A percentile compares a stretch with the other conserved stretches of the same genome.
phyloP scores from a whole-genome alignment of 2,888 invertebrate genomes.

The Galeruca laticollis region DNA sequence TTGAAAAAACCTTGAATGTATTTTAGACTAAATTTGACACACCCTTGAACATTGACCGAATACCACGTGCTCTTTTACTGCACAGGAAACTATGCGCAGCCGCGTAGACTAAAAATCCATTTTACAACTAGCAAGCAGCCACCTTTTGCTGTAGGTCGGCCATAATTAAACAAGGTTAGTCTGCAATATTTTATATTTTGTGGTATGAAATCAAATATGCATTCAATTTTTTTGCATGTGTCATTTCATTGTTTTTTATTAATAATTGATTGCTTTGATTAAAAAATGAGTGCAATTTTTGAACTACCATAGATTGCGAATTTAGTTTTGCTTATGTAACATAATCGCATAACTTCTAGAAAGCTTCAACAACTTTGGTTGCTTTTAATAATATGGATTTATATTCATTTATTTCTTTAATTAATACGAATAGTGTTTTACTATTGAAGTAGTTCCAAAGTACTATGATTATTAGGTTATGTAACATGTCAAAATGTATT shows the following conservation, averaged over 20 bases:
- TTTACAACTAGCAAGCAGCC: conserved; percentile 22
- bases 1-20: neutral
- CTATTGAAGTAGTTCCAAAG: neutral
- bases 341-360: neutral
- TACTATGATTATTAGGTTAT: conserved; percentile 23
- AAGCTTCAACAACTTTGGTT: neutral
- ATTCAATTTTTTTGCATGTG: neutral
- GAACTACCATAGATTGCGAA: neutral
- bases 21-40: conserved; percentile 11
- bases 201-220: neutral
- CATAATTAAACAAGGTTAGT: conserved; percentile 43
- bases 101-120: conserved; percentile 31
- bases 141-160: conserved; percentile 44
- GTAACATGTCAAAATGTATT: conserved; percentile 26
- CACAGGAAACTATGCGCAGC: conserved; percentile 26
- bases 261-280: neutral
- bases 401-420: neutral
- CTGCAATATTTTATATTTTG: conserved; percentile 22
- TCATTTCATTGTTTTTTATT: neutral
- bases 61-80: conserved; percentile 20
- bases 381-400: conserved; percentile 4
- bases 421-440: neutral
- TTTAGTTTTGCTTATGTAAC: conserved; percentile 18
- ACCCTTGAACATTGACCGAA: conserved; percentile 22
- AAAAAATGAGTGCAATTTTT: neutral